Percentiles rank a stretch among this genome's conserved stretches.
phyloP scores from a whole-genome alignment of 1,140 invertebrate species.

The Diploscapter pachys region DNA sequence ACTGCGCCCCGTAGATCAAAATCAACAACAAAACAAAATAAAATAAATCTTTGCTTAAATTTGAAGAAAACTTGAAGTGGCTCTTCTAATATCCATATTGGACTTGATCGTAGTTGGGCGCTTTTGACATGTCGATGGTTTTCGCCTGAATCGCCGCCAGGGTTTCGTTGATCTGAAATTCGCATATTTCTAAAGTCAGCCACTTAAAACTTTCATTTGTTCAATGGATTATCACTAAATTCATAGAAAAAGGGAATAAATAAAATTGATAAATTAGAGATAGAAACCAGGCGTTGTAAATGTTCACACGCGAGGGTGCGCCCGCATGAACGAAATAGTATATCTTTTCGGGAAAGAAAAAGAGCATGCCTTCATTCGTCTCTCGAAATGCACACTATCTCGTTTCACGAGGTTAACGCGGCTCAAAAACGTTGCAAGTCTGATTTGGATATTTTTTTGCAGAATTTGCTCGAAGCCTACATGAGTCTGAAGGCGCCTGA shows the following conservation, averaged over 20 bases:
- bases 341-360: not conserved
- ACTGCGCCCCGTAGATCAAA: not conserved
- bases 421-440: no score
- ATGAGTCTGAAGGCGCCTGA: not conserved
- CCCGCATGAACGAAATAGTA: no score
- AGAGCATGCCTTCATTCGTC: not conserved
- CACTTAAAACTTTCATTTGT: not conserved
- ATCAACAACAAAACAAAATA: not conserved
- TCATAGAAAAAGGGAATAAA: no score
- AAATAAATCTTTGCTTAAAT: not conserved
- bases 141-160: conserved; percentile 10
- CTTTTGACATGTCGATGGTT: not conserved
- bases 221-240: not conserved
- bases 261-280: no score
- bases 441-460: no score
- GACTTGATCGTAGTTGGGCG: not conserved
- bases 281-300: no score
- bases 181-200: not conserved
- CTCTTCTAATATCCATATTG: conserved; percentile 4
- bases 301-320: no score
- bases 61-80: not conserved
- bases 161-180: conserved; percentile 10
- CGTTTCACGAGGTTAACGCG: no score
- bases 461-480: not conserved
- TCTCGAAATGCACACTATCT: not conserved